A percentile compares a stretch with the other conserved stretches of the same genome.
Conservation (phyloP, 2,888 invertebrate species). For the Gymnocheta viridis region DNA sequence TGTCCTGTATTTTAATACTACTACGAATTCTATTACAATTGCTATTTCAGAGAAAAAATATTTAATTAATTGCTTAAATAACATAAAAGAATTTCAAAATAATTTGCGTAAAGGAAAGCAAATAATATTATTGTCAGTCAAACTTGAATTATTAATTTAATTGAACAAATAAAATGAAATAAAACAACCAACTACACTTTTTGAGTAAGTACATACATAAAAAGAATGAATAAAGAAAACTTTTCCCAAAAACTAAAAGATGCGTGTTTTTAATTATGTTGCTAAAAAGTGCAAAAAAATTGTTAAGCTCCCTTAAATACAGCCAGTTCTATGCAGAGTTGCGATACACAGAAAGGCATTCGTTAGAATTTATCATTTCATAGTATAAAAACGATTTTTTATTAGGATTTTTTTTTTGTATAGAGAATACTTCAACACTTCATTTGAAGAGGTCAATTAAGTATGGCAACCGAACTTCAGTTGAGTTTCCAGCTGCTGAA, state of each 20-base stretch:
- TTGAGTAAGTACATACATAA: constrained; percentile 63
- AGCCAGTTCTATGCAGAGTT: no score
- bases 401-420: no score
- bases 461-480: no score
- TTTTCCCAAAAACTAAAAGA: constrained; percentile 51
- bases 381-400: no score
- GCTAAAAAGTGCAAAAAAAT: no score
- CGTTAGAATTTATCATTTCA: no score
- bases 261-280: background rate
- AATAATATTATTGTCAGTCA: constrained; percentile 60
- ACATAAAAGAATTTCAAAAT: constrained; percentile 5
- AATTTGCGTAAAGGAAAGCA: constrained; percentile 36
- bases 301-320: no score
- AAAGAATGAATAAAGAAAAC: constrained; percentile 57
- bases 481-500: no score
- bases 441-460: no score
- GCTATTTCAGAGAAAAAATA: constrained; percentile 14
- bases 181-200: constrained; percentile 53
- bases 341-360: no score
- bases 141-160: constrained; percentile 60
- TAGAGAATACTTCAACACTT: no score
- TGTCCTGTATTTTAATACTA: background rate
- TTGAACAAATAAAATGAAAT: constrained; percentile 15
- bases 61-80: constrained; percentile 20
- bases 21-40: constrained; percentile 9